Base-by-base conservation (phyloP, 2,113 vertebrate genomes). In the Mesoclemmys tuberculata region DNA sequence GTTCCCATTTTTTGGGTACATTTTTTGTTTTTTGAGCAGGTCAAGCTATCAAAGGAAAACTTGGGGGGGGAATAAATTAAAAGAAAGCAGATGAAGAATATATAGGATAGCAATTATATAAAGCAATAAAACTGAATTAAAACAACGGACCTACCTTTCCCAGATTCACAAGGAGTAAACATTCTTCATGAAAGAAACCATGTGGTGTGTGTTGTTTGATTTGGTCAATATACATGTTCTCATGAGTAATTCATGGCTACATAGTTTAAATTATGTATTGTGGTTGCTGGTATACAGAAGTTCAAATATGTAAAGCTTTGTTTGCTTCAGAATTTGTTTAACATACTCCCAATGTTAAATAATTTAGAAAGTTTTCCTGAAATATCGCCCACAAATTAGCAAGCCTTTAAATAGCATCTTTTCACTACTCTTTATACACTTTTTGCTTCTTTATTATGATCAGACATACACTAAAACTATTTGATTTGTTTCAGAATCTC, bases 401-500 rank as follows among this genome's bases (percentile, higher is more conserved):
- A 44, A 46, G n/a, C 21, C 44, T 71, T 71, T 55, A 61, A 84
- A 64, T 27, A 46, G 44, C 52, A 51, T 80, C 19, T 44, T 8
- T 46, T 77, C 13, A 13, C 11, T 44, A 6, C 26, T 80, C 10
- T 48, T 61, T 35, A 26, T 51, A 38, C 14, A 6, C 51, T 54
- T 82, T 46, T 54, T n/a, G 8, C 83, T 52, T 4, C 24, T 35
- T 38, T 61, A 54, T 16, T 46, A 10, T 44, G 41, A 29, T 77
- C 44, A 14, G 8, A n/a, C 81, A 4, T 64, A 10, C 5, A 10
- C 75, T 68, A 88, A 91, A 93, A 19, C 1, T 8, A 64, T 94
- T 91, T 94, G 95, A 74, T 85, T 94, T 97, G 0, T 96, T 97
- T 56, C 95, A 99, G 99, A 51, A 98, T 98, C 93, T 97, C 98